These are phyloP conservation scores for Hippocampus guttulatus DNA, from an alignment of 2,113 vertebrate genomes.

Conservation along the genomic window DNA sequence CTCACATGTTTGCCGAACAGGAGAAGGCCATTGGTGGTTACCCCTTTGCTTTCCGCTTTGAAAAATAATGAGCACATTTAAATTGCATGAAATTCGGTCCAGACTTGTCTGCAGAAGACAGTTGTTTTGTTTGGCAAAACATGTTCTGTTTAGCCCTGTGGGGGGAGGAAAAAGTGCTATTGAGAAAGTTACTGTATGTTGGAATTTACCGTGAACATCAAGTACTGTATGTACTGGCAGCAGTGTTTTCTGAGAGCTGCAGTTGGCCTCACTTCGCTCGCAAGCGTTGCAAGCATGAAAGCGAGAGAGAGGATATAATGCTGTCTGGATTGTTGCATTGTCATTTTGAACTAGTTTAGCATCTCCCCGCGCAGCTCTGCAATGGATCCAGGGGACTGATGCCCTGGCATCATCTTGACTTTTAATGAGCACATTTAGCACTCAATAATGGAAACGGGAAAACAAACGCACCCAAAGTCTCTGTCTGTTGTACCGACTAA, in stretches of 20 bases:
- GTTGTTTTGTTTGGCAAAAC: background rate
- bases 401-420: constrained; percentile 7
- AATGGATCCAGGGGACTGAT: constrained; percentile 8
- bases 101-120: background rate
- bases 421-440: constrained; percentile 28
- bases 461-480: constrained; percentile 31
- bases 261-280: background rate
- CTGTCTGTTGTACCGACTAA: constrained; percentile 2
- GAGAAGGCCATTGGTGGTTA: background rate
- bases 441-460: constrained; percentile 40
- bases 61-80: background rate
- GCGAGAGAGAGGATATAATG: background rate
- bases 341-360: constrained; percentile 28
- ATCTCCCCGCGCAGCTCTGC: background rate
- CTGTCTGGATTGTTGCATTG: constrained; percentile 11
- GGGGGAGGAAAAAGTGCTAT: background rate
- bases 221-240: background rate
- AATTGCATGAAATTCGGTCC: background rate
- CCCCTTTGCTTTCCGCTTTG: too few species aligned
- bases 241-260: background rate
- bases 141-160: background rate
- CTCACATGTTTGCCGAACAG: background rate
- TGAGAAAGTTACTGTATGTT: background rate
- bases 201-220: background rate
- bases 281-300: background rate